A percentile compares a stretch with the other conserved stretches of the same genome.
Conservation (phyloP, 2,797 vertebrate species). For the Strix occidentalis region DNA sequence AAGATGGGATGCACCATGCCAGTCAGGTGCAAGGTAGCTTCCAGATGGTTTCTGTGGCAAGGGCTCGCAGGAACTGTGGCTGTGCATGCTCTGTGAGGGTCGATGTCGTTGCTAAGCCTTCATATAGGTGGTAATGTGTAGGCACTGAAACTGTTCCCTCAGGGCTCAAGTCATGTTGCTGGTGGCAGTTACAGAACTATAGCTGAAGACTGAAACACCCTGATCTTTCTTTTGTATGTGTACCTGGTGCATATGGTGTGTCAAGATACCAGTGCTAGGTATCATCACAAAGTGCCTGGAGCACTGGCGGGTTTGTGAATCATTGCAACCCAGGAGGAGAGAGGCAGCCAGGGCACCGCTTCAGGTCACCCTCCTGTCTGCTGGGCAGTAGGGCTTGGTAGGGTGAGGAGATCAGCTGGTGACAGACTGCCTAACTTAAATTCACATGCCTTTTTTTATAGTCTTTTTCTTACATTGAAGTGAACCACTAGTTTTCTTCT, state of each 20-base stretch:
- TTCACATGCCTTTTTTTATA: background rate
- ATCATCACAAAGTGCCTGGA: background rate
- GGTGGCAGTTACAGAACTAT: background rate
- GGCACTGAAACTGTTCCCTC: background rate
- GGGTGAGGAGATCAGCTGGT: background rate
- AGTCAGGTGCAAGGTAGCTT: background rate
- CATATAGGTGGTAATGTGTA: fast-evolving
- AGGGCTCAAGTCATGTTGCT: background rate
- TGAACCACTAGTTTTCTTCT: background rate
- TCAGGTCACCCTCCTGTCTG: background rate
- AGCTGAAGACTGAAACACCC: background rate
- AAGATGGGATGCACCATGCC: background rate
- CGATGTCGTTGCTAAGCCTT: fast-evolving
- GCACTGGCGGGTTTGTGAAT: background rate
- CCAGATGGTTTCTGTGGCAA: background rate
- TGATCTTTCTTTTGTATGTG: background rate
- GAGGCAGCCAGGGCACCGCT: background rate
- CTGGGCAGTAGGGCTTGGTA: background rate
- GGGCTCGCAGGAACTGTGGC: fast-evolving
- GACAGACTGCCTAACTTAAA: background rate
- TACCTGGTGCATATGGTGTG: background rate
- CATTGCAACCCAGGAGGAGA: background rate
- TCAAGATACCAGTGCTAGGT: background rate
- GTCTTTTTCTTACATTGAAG: background rate
- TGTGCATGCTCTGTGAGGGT: background rate